Conservation (phyloP, 2,888 invertebrate species). For the Rhopalosiphum nymphaeae region DNA sequence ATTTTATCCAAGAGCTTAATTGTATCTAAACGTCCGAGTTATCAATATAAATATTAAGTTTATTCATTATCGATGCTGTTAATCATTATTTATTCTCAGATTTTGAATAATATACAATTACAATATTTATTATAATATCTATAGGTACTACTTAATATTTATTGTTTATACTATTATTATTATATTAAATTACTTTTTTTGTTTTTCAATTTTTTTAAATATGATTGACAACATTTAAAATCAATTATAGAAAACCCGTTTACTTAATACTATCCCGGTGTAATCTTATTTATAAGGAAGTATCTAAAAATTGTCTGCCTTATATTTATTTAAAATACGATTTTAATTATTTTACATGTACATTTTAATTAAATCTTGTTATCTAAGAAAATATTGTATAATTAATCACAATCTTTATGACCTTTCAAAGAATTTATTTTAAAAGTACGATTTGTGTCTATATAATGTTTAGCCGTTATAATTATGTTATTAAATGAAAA, state of each 20-base stretch:
- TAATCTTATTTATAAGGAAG: background rate
- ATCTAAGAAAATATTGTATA: background rate
- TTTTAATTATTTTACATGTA: background rate
- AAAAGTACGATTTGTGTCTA: background rate
- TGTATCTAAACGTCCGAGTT: background rate
- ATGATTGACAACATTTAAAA: background rate
- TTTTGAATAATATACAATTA: background rate
- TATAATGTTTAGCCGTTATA: background rate
- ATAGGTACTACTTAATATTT: background rate
- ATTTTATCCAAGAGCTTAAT: background rate
- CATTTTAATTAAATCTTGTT: background rate
- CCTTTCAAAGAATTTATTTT: slow-evolving; percentile 10
- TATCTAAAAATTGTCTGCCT: background rate
- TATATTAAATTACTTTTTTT: background rate
- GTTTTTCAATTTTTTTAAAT: background rate
- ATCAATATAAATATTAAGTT: background rate
- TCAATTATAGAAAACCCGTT: background rate
- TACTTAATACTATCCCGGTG: background rate
- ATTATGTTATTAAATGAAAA: background rate
- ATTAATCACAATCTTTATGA: background rate
- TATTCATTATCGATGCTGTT: background rate
- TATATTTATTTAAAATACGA: background rate
- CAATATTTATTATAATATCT: background rate
- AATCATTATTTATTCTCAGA: background rate
- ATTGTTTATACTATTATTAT: background rate